Evolutionary conservation across 2,113 vertebrate genomes (phyloP).

Genomic region (Pedetes capensis): DNA sequence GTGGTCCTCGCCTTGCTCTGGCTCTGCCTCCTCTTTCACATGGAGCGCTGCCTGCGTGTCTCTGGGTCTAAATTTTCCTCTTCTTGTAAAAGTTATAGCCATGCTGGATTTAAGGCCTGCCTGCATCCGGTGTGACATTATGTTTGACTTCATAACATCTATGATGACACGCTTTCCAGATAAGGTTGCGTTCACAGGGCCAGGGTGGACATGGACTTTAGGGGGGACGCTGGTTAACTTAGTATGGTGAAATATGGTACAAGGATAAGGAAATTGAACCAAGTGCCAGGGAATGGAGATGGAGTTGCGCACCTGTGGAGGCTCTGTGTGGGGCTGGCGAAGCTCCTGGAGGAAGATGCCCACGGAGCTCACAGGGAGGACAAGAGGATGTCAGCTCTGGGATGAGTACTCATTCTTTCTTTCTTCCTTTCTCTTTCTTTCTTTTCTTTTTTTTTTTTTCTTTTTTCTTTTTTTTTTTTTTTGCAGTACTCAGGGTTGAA

Average conservation of each 20-base stretch:
- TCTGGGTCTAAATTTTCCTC: not conserved
- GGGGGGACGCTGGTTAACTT: not conserved
- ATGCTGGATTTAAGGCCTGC: not conserved
- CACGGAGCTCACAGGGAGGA: not conserved
- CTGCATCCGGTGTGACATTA: not conserved
- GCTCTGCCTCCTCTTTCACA: not conserved
- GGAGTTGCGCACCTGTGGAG: not conserved
- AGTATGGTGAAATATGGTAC: not conserved
- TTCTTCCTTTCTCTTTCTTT: too few species aligned
- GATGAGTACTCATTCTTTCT: too few species aligned
- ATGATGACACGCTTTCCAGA: not conserved
- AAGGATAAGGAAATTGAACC: not conserved
- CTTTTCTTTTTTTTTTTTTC: too few species aligned
- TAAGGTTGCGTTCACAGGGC: not conserved
- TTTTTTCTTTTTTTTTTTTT: too few species aligned
- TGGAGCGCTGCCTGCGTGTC: not conserved
- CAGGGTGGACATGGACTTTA: not conserved
- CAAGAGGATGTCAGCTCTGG: not conserved
- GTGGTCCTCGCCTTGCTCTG: accelerated
- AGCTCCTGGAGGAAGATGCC: not conserved
- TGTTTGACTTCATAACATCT: not conserved
- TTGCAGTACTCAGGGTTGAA: too few species aligned
- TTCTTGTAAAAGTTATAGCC: not conserved
- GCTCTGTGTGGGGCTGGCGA: not conserved
- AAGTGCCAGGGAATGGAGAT: accelerated